A percentile compares a stretch with the other conserved stretches of the same genome.
Conservation (phyloP, 2,888 invertebrate genomes). For the Drosophila koepferae region DNA sequence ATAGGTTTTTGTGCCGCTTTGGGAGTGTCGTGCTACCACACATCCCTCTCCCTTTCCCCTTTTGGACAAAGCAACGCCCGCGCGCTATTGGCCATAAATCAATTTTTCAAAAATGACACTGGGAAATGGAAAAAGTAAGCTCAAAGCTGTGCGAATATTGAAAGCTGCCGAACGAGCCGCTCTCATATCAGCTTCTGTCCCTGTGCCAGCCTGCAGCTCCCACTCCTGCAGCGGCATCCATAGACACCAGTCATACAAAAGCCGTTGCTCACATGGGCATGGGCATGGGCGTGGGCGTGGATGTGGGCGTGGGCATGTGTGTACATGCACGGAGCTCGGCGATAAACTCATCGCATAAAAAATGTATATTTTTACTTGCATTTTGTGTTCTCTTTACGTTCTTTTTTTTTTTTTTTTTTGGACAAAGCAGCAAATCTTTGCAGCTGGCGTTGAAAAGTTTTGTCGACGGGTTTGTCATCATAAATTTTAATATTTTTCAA, state of each 20-base stretch:
- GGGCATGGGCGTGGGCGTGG: neutral
- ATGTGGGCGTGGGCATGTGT: constrained; percentile 16
- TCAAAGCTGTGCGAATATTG: constrained; percentile 77
- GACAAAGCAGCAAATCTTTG: constrained; percentile 63
- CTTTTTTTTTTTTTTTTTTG: constrained; percentile 34
- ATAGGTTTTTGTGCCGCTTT: constrained; percentile 72
- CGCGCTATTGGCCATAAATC: constrained; percentile 75
- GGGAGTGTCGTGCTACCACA: constrained; percentile 27
- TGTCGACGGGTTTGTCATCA: constrained; percentile 72
- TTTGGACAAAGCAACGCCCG: constrained; percentile 23
- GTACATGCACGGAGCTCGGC: constrained; percentile 20
- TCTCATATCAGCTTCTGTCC: constrained; percentile 12
- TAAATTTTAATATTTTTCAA: constrained; percentile 68
- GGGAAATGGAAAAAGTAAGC: constrained; percentile 80
- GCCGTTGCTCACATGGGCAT: constrained; percentile 23
- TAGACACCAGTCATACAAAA: constrained; percentile 10
- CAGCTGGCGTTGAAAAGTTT: constrained; percentile 78
- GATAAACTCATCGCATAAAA: constrained; percentile 65
- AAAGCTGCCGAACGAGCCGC: constrained; percentile 52
- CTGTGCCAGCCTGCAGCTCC: neutral
- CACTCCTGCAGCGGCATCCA: constrained; percentile 2
- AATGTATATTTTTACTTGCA: constrained; percentile 63
- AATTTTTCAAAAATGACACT: constrained; percentile 78
- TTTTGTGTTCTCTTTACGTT: constrained; percentile 35
- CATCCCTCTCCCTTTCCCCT: accelerated